Evolutionary conservation across 2,113 vertebrate genomes (phyloP).

Genomic region (Copsychus sechellarum): DNA sequence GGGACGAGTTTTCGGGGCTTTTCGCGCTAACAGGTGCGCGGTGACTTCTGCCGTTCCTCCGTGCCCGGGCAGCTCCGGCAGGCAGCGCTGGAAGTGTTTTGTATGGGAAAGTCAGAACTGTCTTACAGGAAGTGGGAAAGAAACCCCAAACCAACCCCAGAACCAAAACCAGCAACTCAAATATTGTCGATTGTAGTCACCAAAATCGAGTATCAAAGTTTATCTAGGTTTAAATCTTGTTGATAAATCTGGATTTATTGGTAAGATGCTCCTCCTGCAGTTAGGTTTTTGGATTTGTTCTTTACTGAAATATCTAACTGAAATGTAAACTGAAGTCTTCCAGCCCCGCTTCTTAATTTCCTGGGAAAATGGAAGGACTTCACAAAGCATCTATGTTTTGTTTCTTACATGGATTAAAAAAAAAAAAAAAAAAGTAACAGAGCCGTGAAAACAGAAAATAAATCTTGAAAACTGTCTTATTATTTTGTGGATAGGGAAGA

Average conservation of each 20-base stretch:
- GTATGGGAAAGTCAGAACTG: neutral
- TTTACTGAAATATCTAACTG: neutral
- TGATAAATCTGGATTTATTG: neutral
- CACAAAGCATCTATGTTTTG: neutral
- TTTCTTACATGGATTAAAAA: neutral
- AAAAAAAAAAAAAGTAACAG: neutral
- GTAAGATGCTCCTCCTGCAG: neutral
- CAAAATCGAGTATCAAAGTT: neutral
- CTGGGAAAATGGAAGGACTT: neutral
- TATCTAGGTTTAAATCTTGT: neutral
- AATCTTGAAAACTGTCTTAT: neutral
- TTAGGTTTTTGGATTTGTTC: neutral
- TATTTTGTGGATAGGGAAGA: neutral
- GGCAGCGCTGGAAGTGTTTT: rapidly evolving
- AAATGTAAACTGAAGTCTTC: neutral
- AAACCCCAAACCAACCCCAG: neutral
- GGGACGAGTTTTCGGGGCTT: neutral
- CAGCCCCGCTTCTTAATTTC: neutral
- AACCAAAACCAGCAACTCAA: neutral
- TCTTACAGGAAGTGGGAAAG: neutral
- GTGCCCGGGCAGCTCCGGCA: neutral
- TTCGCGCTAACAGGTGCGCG: neutral
- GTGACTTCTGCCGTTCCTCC: neutral
- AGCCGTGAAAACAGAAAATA: neutral
- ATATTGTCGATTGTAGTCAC: rapidly evolving